A percentile compares a stretch with the other conserved stretches of the same genome.
Evolutionary conservation across 1,140 invertebrate species (phyloP).

Genomic region (Cyphomyrmex costatus): DNA sequence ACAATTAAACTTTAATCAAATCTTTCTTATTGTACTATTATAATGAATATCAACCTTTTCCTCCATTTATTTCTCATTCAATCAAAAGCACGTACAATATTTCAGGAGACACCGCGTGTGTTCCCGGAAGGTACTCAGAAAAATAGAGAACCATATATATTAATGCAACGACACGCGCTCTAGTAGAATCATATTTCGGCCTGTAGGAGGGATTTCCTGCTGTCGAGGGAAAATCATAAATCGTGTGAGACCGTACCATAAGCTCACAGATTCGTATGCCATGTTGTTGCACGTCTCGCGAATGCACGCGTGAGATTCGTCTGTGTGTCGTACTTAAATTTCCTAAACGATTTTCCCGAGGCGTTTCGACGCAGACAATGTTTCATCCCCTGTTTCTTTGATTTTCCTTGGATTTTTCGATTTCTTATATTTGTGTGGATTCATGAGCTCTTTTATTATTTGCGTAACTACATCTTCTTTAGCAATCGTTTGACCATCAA

Average conservation of each 20-base stretch:
- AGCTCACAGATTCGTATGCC: constrained; percentile 40
- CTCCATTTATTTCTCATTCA: too few relatives aligned
- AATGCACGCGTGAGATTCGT: constrained; percentile 18
- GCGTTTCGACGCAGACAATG: neutral
- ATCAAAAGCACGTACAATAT: constrained; percentile 6
- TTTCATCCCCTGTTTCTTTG: neutral
- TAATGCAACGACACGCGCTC: constrained; percentile 56
- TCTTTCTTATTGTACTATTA: too few relatives aligned
- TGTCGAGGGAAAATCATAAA: constrained; percentile 57
- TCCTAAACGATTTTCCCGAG: constrained; percentile 18
- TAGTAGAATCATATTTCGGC: constrained; percentile 55
- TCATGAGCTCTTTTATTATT: neutral
- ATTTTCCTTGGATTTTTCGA: neutral
- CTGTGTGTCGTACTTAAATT: constrained; percentile 24
- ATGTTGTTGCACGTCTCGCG: constrained; percentile 38
- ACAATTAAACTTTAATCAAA: too few relatives aligned
- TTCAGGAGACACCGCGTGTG: neutral
- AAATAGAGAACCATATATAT: constrained; percentile 38
- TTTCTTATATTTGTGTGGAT: neutral
- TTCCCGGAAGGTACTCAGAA: neutral
- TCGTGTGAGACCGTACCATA: constrained; percentile 46
- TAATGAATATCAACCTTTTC: too few relatives aligned
- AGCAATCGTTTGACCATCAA: neutral
- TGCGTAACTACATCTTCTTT: neutral
- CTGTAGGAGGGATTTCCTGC: constrained; percentile 37